phyloP scores from a whole-genome alignment of 2,888 invertebrate genomes.

The Limnephilus rhombicus region DNA sequence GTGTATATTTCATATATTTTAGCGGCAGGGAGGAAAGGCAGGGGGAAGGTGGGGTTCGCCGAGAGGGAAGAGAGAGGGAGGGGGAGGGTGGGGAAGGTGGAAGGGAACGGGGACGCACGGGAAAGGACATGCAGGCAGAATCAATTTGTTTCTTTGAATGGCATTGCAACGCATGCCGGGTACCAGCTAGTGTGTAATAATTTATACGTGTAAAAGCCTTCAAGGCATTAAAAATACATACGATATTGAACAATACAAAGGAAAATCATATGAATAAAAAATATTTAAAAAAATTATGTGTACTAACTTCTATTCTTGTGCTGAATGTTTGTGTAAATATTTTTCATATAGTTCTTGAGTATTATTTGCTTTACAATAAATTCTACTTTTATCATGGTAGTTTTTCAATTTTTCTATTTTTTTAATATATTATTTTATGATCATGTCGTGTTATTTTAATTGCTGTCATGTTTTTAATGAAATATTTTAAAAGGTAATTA shows the following conservation, averaged over 20 bases:
- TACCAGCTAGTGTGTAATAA: too few species aligned
- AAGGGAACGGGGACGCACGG: too few species aligned
- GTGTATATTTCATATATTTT: too few species aligned
- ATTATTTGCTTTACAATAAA: background rate
- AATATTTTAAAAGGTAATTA: background rate
- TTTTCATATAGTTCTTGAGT: background rate
- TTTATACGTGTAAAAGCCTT: too few species aligned
- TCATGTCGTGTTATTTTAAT: background rate
- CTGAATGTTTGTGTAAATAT: background rate
- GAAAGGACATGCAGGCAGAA: too few species aligned
- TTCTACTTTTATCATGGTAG: background rate
- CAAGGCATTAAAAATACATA: too few species aligned
- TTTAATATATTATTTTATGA: background rate
- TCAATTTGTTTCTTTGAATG: too few species aligned
- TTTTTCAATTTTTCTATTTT: background rate
- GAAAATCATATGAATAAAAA: background rate
- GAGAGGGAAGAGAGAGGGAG: too few species aligned
- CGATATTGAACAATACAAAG: background rate
- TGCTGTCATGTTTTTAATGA: background rate
- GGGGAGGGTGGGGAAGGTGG: too few species aligned
- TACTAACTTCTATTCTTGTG: background rate
- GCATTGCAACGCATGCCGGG: too few species aligned
- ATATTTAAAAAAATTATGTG: background rate
- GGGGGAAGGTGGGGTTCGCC: too few species aligned
- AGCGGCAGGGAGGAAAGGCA: too few species aligned